phyloP scores from a whole-genome alignment of 2,888 invertebrate species.

The Thecocarcelia acutangulata region DNA sequence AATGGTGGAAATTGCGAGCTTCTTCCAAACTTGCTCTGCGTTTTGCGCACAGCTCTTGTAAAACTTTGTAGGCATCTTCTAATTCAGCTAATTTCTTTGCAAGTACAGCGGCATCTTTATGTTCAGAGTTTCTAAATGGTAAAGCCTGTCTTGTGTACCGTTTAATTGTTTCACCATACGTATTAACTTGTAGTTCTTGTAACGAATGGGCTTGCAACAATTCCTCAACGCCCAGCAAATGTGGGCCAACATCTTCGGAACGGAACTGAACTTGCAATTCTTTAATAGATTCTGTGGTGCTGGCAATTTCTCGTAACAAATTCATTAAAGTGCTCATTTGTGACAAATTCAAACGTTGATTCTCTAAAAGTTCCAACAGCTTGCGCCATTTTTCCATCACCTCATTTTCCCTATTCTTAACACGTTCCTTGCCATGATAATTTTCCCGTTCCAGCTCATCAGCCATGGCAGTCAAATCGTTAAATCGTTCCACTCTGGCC shows the following conservation, averaged over 20 bases:
- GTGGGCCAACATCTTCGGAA: slow-evolving; percentile 95
- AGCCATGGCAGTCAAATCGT: slow-evolving; percentile 96
- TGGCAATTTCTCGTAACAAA: slow-evolving; percentile 94
- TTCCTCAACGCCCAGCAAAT: slow-evolving; percentile 96
- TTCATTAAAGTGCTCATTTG: slow-evolving; percentile 93
- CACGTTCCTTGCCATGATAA: slow-evolving; percentile 93
- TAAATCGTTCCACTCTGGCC: slow-evolving; percentile 95
- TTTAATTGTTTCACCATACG: slow-evolving; percentile 92
- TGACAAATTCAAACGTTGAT: slow-evolving; percentile 89
- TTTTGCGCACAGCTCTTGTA: slow-evolving; percentile 81
- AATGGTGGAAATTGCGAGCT: slow-evolving; percentile 95
- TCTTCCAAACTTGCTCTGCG: slow-evolving; percentile 94
- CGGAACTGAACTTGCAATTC: slow-evolving; percentile 88
- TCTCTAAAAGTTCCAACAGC: slow-evolving; percentile 91
- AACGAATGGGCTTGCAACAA: slow-evolving; percentile 95
- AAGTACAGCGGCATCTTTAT: slow-evolving; percentile 84
- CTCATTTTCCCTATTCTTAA: slow-evolving; percentile 84
- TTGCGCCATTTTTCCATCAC: slow-evolving; percentile 94
- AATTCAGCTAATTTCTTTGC: slow-evolving; percentile 89
- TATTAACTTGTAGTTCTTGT: slow-evolving; percentile 94
- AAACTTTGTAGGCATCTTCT: slow-evolving; percentile 89
- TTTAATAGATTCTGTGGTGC: slow-evolving; percentile 90
- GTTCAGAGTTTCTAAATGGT: slow-evolving; percentile 83
- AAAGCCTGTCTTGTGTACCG: slow-evolving; percentile 87
- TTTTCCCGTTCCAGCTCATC: slow-evolving; percentile 94